These are phyloP conservation scores for Python bivittatus DNA, from an alignment of 2,113 vertebrate species.

Conservation along the genomic window DNA sequence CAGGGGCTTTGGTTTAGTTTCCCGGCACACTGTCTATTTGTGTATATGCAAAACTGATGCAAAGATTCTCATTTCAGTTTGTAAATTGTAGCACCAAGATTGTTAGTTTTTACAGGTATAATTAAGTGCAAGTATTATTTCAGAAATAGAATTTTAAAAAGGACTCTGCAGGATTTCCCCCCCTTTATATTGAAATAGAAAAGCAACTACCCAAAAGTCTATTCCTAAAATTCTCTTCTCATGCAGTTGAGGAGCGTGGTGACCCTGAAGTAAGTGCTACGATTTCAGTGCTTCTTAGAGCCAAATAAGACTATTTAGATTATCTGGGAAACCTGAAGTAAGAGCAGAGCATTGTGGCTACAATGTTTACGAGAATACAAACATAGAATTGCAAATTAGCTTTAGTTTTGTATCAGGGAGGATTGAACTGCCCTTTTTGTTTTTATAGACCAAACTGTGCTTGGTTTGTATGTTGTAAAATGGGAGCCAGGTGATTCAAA, in stretches of 20 bases:
- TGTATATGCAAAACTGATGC: neutral
- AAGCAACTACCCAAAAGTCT: constrained; percentile 4
- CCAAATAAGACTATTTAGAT: neutral
- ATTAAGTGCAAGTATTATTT: constrained; percentile 5
- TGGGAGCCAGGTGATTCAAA: neutral
- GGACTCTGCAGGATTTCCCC: neutral
- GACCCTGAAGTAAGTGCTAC: neutral
- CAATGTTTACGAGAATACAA: neutral
- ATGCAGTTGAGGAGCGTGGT: neutral
- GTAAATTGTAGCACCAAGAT: neutral
- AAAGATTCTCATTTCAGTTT: neutral
- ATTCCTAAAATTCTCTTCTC: neutral
- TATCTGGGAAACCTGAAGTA: neutral
- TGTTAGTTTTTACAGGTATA: constrained; percentile 5
- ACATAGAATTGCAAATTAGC: constrained; percentile 29
- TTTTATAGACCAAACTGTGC: neutral
- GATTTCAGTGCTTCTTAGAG: neutral
- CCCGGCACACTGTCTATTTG: neutral
- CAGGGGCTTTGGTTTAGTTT: neutral
- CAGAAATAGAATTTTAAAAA: neutral
- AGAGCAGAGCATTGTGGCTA: constrained; percentile 46
- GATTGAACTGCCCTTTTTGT: constrained; percentile 28
- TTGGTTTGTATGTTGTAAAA: neutral
- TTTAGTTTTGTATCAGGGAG: constrained; percentile 15
- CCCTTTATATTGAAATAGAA: neutral